A percentile compares a stretch with the other conserved stretches of the same genome.
Evolutionary conservation across 2,888 invertebrate genomes (phyloP).

Genomic region (Tenthredo scrophulariae): DNA sequence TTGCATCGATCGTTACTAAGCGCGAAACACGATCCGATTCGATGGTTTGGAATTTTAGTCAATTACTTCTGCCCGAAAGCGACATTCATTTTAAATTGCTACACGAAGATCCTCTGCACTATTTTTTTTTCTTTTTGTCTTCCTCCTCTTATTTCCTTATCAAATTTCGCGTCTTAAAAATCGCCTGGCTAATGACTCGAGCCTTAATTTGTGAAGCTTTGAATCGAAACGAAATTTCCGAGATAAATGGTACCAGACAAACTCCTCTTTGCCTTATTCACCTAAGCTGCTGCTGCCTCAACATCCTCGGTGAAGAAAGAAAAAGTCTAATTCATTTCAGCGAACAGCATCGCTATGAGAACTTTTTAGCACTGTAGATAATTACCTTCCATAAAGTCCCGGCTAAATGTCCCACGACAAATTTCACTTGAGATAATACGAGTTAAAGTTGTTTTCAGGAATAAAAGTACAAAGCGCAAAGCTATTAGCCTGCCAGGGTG

Average conservation of each 20-base stretch:
- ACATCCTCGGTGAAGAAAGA: neutral
- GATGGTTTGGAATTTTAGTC: slow-evolving; percentile 20
- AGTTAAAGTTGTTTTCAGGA: neutral
- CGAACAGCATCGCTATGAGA: neutral
- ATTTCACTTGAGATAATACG: neutral
- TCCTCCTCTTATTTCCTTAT: neutral
- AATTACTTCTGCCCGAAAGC: slow-evolving; percentile 3
- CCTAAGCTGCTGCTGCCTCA: neutral
- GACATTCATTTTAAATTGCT: neutral
- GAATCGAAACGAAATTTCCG: slow-evolving; percentile 19
- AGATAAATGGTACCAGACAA: neutral
- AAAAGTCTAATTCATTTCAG: neutral
- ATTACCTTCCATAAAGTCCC: neutral
- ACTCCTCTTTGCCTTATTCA: neutral
- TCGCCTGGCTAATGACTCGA: slow-evolving; percentile 22
- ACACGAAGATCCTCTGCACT: neutral
- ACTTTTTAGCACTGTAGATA: neutral
- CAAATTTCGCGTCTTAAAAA: neutral
- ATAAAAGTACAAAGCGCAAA: neutral
- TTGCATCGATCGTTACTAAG: neutral
- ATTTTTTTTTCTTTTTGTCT: neutral
- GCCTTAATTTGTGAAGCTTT: neutral
- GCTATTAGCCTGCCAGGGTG: neutral
- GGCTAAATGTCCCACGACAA: neutral
- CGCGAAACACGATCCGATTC: neutral